Percentiles rank a stretch among this genome's conserved stretches.
These are phyloP conservation scores for Sebastes cheni DNA, from an alignment of 2,797 vertebrate genomes.

Conservation along the genomic window DNA sequence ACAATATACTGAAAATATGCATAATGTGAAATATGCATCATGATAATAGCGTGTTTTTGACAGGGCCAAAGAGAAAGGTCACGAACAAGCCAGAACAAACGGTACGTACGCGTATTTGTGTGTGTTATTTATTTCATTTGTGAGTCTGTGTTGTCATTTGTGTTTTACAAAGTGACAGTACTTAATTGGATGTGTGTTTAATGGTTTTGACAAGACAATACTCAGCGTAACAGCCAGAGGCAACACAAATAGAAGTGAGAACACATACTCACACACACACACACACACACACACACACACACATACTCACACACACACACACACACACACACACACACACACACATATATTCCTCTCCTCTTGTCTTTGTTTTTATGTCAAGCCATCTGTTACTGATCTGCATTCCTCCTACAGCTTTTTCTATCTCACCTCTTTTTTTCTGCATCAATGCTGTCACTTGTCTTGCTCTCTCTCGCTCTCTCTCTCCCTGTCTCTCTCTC, in stretches of 20 bases:
- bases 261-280: neutral
- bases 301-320: neutral
- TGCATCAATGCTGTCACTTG: constrained; percentile 10
- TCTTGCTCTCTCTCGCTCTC: neutral
- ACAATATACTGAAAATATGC: neutral
- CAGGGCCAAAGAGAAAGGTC: constrained; percentile 12
- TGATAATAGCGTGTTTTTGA: neutral
- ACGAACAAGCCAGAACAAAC: constrained; percentile 12
- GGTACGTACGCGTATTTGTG: neutral
- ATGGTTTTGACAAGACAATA: constrained; percentile 37
- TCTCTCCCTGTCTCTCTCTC: neutral
- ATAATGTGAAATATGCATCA: neutral
- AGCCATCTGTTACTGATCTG: constrained; percentile 49
- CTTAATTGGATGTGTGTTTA: constrained; percentile 34
- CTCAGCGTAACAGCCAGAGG: constrained; percentile 18
- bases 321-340: neutral
- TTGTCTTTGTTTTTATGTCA: constrained; percentile 33
- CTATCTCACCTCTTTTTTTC: constrained; percentile 12
- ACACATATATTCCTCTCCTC: neutral
- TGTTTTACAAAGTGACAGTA: neutral
- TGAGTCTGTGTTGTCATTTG: neutral
- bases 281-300: constrained; percentile 2
- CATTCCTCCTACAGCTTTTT: constrained; percentile 34
- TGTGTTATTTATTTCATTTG: neutral
- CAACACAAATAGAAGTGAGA: constrained; percentile 20